Evolutionary conservation across 1,140 invertebrate genomes (phyloP).

Genomic region (Mya arenaria): DNA sequence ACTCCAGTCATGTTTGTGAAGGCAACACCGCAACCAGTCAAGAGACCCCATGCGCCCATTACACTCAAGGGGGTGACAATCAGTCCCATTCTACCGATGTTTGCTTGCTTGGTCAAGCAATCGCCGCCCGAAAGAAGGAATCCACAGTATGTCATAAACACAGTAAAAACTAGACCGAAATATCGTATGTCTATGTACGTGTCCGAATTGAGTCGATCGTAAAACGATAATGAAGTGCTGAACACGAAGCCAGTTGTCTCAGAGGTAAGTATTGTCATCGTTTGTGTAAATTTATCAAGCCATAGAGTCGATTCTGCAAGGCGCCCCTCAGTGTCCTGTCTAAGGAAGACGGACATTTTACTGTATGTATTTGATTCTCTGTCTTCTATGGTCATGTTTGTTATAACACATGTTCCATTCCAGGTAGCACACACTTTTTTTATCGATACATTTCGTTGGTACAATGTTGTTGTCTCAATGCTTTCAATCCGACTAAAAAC

Average conservation of each 20-base stretch:
- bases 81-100: constrained; percentile 13
- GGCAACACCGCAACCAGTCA: constrained; percentile 4
- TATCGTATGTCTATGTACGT: constrained; percentile 30
- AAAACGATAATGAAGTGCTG: not conserved
- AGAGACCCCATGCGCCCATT: constrained; percentile 28
- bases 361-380: not conserved
- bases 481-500: constrained; percentile 10
- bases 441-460: not conserved
- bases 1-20: constrained; percentile 39
- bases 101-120: constrained; percentile 12
- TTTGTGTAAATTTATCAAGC: constrained; percentile 15
- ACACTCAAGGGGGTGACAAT: constrained; percentile 25
- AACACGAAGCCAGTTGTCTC: not conserved
- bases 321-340: not conserved
- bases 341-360: constrained; percentile 22
- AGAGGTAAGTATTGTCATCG: constrained; percentile 28
- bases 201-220: constrained; percentile 32
- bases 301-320: constrained; percentile 19
- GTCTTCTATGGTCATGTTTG: not conserved
- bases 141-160: constrained; percentile 26
- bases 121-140: constrained; percentile 14
- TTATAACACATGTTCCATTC: constrained; percentile 36
- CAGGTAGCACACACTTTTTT: constrained; percentile 19
- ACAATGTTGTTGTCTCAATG: constrained; percentile 6
- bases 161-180: constrained; percentile 28